Conservation (phyloP, 2,113 vertebrate species). For the Passer domesticus region DNA sequence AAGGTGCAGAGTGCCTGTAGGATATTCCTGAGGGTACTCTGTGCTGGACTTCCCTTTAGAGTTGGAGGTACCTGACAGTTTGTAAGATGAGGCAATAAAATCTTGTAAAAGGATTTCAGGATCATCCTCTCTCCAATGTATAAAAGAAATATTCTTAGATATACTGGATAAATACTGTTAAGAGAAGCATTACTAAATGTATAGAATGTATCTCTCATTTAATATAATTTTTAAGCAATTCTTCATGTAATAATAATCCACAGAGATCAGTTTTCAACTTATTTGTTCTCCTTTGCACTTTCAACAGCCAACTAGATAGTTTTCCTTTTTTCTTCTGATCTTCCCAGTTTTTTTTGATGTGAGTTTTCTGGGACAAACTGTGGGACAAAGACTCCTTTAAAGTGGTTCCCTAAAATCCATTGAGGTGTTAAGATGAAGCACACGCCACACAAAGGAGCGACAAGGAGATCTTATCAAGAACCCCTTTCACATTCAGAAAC, state of each 20-base stretch:
- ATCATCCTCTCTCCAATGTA: neutral
- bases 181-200: neutral
- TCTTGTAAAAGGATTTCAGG: neutral
- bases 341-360: conserved; percentile 78
- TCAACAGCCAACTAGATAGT: conserved; percentile 28
- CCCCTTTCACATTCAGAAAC: conserved; percentile 77
- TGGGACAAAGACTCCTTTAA: conserved; percentile 81
- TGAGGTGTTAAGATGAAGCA: conserved; percentile 83
- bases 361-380: conserved; percentile 79
- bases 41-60: neutral
- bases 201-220: neutral
- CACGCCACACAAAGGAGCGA: conserved; percentile 78
- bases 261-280: neutral
- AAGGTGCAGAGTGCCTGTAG: neutral
- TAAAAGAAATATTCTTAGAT: neutral
- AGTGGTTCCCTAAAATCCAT: conserved; percentile 76
- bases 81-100: conserved; percentile 5
- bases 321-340: conserved; percentile 73
- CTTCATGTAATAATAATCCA: neutral
- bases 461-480: conserved; percentile 76
- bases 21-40: neutral
- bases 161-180: neutral
- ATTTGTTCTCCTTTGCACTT: conserved; percentile 62
- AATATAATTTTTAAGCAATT: neutral
- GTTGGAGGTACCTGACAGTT: neutral